Conservation (phyloP, 2,797 vertebrate genomes). For the Ciconia nigra region DNA sequence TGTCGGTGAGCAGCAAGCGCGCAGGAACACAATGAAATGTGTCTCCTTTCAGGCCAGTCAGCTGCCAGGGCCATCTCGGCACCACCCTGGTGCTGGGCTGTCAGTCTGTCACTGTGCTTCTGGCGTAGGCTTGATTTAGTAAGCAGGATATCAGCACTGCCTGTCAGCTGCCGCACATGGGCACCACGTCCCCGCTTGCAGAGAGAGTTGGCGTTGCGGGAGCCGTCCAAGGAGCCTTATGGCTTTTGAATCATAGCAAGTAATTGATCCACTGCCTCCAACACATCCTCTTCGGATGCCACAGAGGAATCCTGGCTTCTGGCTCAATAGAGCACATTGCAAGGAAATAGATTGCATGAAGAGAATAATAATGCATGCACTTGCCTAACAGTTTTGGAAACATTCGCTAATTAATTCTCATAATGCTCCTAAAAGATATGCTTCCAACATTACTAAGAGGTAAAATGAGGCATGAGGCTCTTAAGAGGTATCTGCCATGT, state of each 20-base stretch:
- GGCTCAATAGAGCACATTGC: neutral
- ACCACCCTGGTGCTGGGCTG: neutral
- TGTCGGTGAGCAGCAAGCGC: neutral
- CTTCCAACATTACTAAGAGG: slow-evolving; percentile 23
- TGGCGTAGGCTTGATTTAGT: neutral
- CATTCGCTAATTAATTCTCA: slow-evolving; percentile 34
- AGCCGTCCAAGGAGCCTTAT: neutral
- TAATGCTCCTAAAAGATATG: slow-evolving; percentile 33
- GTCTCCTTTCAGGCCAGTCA: neutral
- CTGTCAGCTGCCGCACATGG: neutral
- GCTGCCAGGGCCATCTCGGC: neutral
- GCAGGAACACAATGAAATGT: neutral
- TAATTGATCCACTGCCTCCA: slow-evolving; percentile 36
- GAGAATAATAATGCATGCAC: neutral
- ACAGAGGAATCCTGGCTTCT: slow-evolving; percentile 30
- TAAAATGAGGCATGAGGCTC: slow-evolving; percentile 24
- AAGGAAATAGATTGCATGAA: neutral
- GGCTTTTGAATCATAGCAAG: neutral
- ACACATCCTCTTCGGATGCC: neutral
- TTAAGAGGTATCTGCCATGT: neutral
- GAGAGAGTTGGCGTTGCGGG: neutral
- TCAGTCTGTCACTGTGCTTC: neutral
- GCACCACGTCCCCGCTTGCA: neutral
- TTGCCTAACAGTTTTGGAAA: slow-evolving; percentile 26
- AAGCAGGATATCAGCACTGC: neutral